Conservation (phyloP, 1,140 invertebrate genomes). For the Aphelinus certus region DNA sequence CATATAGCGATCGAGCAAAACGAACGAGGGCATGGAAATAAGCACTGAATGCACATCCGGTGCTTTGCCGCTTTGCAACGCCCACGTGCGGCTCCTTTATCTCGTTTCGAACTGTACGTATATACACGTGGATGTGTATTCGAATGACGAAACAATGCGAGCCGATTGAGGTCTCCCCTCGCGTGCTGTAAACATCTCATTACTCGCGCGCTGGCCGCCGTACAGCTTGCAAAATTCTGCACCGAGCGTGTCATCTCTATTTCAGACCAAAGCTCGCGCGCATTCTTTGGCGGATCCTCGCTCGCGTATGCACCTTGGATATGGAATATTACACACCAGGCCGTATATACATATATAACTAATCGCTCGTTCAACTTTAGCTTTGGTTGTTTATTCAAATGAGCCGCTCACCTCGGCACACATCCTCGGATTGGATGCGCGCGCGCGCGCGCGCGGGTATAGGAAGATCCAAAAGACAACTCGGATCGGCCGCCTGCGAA, state of each 20-base stretch:
- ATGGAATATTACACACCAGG: no score
- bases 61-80: constrained; percentile 1
- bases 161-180: constrained; percentile 16
- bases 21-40: constrained; percentile 29
- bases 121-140: neutral
- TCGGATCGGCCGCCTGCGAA: no score
- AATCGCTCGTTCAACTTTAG: no score
- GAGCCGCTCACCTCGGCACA: no score
- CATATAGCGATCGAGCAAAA: neutral
- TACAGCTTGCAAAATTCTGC: constrained; percentile 12
- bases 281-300: neutral
- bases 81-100: constrained; percentile 13
- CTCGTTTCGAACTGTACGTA: neutral
- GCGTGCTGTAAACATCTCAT: neutral
- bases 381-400: no score
- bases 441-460: no score
- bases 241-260: constrained; percentile 14
- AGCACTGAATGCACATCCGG: constrained; percentile 24
- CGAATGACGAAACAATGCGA: constrained; percentile 33
- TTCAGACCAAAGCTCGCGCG: neutral
- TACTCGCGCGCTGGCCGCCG: neutral
- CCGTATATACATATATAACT: no score
- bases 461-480: no score
- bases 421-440: no score
- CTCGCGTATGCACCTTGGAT: neutral